Percentiles rank a stretch among this genome's conserved stretches.
Conservation (phyloP, 2,888 invertebrate species). For the Rosalia funebris region DNA sequence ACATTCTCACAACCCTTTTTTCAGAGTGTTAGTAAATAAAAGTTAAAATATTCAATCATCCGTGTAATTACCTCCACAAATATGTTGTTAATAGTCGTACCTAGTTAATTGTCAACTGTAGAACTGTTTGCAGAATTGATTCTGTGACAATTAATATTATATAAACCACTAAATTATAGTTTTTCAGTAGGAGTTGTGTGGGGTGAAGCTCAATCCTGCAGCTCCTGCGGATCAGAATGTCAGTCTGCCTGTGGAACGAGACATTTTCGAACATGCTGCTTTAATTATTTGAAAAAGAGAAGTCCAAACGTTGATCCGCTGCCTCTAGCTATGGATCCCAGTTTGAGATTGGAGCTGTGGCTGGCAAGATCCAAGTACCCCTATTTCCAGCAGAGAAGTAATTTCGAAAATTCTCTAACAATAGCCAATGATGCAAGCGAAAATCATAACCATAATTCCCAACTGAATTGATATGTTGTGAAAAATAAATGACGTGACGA, state of each 20-base stretch:
- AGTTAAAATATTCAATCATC: no score
- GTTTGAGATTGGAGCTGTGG: slow-evolving; percentile 59
- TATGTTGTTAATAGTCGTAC: no score
- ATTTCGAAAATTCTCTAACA: slow-evolving; percentile 29
- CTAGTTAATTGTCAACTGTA: no score
- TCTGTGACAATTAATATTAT: no score
- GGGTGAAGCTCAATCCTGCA: slow-evolving; percentile 72
- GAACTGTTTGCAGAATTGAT: no score
- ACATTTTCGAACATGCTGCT: slow-evolving; percentile 77
- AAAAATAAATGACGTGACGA: background rate
- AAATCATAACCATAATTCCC: slow-evolving; percentile 12
- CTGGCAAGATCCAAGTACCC: slow-evolving; percentile 57
- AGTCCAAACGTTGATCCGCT: slow-evolving; percentile 54
- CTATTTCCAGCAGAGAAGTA: slow-evolving; percentile 46
- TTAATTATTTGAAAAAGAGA: slow-evolving; percentile 75
- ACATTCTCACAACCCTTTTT: no score
- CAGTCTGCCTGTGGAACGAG: slow-evolving; percentile 75
- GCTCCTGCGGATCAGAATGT: slow-evolving; percentile 77
- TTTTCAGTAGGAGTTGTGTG: slow-evolving; percentile 60
- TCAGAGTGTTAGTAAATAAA: no score
- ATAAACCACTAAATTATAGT: no score
- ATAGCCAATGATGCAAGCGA: slow-evolving; percentile 2
- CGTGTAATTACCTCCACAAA: no score
- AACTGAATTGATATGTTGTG: slow-evolving; percentile 4
- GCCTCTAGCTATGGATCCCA: slow-evolving; percentile 56